Evolutionary conservation across 2,888 invertebrate species (phyloP).

Genomic region (Agrochola macilenta): DNA sequence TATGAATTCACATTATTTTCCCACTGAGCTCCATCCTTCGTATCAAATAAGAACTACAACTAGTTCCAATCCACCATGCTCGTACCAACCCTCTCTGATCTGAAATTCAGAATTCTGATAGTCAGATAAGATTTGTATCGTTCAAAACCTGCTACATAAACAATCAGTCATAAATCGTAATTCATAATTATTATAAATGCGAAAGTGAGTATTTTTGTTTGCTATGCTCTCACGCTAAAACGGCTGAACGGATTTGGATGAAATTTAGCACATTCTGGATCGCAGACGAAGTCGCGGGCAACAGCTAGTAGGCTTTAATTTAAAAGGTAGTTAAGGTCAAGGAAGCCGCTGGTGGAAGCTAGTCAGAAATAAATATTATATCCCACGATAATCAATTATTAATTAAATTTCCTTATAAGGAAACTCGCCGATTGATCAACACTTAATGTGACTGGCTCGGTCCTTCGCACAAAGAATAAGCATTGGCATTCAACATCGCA

Average conservation of each 20-base stretch:
- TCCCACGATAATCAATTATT: neutral
- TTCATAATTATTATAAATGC: too few species aligned
- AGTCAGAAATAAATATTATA: neutral
- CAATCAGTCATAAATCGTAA: too few species aligned
- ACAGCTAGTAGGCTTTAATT: too few species aligned
- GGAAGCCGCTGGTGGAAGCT: too few species aligned
- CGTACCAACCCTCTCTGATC: neutral
- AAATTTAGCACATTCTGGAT: too few species aligned
- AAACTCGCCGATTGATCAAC: neutral
- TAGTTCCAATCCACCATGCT: neutral
- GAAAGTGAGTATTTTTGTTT: too few species aligned
- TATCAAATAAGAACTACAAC: neutral
- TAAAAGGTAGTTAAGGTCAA: too few species aligned
- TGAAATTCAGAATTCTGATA: too few species aligned
- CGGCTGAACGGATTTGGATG: too few species aligned
- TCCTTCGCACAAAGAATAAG: neutral
- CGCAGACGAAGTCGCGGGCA: too few species aligned
- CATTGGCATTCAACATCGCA: neutral
- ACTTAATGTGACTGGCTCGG: neutral
- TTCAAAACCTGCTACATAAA: neutral
- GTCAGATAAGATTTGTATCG: too few species aligned
- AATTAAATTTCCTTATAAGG: neutral
- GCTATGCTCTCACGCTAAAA: too few species aligned
- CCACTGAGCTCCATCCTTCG: conserved; percentile 16
- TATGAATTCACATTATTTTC: neutral